Evolutionary conservation across 2,113 vertebrate genomes (phyloP).

Genomic region (Centropus bengalensis): DNA sequence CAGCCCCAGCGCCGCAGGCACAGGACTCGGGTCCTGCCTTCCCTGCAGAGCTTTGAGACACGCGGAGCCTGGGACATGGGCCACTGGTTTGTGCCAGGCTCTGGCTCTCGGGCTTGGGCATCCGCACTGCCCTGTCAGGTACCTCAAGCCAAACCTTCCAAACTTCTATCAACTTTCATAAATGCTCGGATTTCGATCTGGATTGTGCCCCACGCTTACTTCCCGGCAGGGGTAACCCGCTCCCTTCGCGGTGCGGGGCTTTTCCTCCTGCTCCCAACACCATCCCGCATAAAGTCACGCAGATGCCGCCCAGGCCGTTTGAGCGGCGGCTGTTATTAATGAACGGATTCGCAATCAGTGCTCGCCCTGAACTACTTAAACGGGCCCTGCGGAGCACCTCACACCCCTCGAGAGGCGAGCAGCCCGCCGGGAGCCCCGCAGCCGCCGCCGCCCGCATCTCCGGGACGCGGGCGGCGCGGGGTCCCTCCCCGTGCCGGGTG

Average conservation of each 20-base stretch:
- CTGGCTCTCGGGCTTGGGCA: neutral
- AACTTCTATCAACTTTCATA: neutral
- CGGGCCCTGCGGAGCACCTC: neutral
- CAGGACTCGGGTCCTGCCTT: neutral
- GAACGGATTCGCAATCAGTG: no score
- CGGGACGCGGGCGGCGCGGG: no score
- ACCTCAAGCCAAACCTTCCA: neutral
- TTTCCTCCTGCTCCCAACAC: neutral
- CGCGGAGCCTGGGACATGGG: neutral
- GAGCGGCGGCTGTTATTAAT: neutral
- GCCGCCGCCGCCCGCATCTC: no score
- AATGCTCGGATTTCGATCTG: neutral
- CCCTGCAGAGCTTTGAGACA: neutral
- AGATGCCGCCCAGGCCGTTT: rapidly evolving
- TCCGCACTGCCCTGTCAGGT: neutral
- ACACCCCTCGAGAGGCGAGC: no score
- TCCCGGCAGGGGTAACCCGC: rapidly evolving
- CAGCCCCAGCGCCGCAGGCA: neutral
- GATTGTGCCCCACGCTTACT: neutral
- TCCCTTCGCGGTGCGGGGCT: rapidly evolving
- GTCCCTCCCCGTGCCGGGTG: no score
- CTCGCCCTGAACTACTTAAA: neutral
- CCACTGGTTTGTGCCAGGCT: neutral
- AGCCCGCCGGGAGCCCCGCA: no score
- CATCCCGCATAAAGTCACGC: no score